A percentile compares a stretch with the other conserved stretches of the same genome.
phyloP scores from a whole-genome alignment of 2,888 invertebrate species.

The Escarpia spicata region DNA sequence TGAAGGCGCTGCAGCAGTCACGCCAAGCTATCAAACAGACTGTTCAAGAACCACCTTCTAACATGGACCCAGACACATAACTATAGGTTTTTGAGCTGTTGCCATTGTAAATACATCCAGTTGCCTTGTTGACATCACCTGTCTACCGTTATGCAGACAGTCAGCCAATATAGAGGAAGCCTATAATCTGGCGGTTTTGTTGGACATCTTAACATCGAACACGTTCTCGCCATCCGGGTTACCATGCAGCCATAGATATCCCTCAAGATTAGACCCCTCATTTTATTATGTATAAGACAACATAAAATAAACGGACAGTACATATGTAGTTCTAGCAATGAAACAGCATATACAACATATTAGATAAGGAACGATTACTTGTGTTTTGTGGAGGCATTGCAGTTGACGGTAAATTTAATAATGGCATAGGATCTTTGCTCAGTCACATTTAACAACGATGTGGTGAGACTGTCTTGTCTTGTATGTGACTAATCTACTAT shows the following conservation, averaged over 20 bases:
- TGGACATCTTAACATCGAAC: neutral
- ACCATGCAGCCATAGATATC: neutral
- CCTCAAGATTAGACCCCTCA: no score
- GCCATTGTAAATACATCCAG: neutral
- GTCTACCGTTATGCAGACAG: neutral
- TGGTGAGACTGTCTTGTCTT: no score
- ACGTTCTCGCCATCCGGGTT: neutral
- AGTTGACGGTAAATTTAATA: neutral
- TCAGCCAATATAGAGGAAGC: neutral
- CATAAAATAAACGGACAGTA: neutral
- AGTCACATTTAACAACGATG: no score
- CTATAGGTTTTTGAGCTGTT: neutral
- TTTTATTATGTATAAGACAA: no score
- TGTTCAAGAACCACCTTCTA: neutral
- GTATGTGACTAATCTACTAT: no score
- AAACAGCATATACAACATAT: neutral
- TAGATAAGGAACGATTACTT: neutral
- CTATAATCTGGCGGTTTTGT: neutral
- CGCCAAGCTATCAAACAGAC: neutral
- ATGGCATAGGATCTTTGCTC: no score
- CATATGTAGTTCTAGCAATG: neutral
- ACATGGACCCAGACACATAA: neutral
- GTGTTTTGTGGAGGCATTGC: neutral
- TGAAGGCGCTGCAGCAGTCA: neutral
- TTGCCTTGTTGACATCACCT: neutral